phyloP scores from a whole-genome alignment of 2,113 vertebrate genomes.

The Laterallus jamaicensis region DNA sequence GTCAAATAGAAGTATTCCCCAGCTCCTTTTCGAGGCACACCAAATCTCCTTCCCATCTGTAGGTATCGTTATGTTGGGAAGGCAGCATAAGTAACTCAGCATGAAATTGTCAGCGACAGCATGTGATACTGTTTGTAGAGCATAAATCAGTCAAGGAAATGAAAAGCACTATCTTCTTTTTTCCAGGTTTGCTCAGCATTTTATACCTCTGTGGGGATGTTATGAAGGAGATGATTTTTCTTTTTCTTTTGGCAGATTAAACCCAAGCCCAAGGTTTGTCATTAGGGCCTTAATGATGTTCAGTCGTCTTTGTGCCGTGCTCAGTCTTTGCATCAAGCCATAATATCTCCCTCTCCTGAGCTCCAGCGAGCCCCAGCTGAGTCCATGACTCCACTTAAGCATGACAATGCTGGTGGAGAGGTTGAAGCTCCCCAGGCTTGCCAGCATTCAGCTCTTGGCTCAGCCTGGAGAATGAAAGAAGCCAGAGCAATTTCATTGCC shows the following conservation, averaged over 20 bases:
- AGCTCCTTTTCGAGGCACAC: not conserved
- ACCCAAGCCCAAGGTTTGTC: not conserved
- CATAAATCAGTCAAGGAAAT: conserved; percentile 48
- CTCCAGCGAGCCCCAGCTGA: not conserved
- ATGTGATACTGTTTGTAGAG: conserved; percentile 27
- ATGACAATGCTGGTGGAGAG: not conserved
- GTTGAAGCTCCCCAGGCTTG: not conserved
- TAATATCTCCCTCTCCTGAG: conserved; percentile 5
- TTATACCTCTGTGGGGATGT: conserved; percentile 33
- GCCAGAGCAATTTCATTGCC: not conserved
- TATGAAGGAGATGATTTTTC: not conserved
- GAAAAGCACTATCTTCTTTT: not conserved
- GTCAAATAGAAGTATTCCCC: conserved; percentile 33
- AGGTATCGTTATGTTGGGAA: not conserved
- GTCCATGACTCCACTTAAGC: not conserved
- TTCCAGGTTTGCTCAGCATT: conserved; percentile 46
- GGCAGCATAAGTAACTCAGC: conserved; percentile 16
- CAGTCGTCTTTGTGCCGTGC: not conserved
- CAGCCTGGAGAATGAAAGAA: not conserved
- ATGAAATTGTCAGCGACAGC: conserved; percentile 32
- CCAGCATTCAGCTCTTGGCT: not conserved
- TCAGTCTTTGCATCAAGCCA: not conserved
- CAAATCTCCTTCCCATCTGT: conserved; percentile 32
- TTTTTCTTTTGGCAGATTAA: not conserved
- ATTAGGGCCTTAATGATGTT: not conserved